These are phyloP conservation scores for Wasmannia auropunctata DNA, from an alignment of 1,140 invertebrate species.

Conservation along the genomic window DNA sequence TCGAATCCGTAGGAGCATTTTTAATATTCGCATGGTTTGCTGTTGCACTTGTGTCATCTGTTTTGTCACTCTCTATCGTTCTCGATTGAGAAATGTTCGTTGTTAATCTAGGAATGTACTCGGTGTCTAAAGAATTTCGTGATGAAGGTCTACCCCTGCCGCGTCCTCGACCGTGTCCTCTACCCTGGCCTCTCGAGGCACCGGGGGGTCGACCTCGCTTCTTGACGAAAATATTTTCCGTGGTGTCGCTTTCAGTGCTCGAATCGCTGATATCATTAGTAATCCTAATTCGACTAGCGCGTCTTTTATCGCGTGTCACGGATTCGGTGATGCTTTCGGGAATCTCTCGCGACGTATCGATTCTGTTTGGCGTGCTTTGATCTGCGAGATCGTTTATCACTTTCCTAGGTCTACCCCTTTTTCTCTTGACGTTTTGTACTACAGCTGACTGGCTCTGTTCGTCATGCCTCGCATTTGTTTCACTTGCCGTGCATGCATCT, in stretches of 20 bases:
- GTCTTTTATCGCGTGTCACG: conserved; percentile 9
- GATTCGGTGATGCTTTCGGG: neutral
- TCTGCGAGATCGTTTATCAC: neutral
- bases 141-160: conserved; percentile 18
- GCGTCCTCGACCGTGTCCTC: conserved; percentile 37
- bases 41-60: neutral
- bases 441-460: conserved; percentile 12
- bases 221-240: neutral
- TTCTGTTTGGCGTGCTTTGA: neutral
- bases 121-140: conserved; percentile 39
- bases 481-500: neutral
- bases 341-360: neutral
- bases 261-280: conserved; percentile 39
- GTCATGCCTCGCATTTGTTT: neutral
- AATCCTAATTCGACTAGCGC: conserved; percentile 19
- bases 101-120: conserved; percentile 31
- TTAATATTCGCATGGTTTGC: neutral
- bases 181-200: conserved; percentile 27
- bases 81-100: conserved; percentile 20
- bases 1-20: neutral
- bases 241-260: conserved; percentile 35
- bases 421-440: conserved; percentile 23
- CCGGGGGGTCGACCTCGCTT: conserved; percentile 8
- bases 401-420: conserved; percentile 69
- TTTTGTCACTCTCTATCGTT: neutral